Evolutionary conservation across 2,797 vertebrate genomes (phyloP).

Genomic region (Falco berigora): DNA sequence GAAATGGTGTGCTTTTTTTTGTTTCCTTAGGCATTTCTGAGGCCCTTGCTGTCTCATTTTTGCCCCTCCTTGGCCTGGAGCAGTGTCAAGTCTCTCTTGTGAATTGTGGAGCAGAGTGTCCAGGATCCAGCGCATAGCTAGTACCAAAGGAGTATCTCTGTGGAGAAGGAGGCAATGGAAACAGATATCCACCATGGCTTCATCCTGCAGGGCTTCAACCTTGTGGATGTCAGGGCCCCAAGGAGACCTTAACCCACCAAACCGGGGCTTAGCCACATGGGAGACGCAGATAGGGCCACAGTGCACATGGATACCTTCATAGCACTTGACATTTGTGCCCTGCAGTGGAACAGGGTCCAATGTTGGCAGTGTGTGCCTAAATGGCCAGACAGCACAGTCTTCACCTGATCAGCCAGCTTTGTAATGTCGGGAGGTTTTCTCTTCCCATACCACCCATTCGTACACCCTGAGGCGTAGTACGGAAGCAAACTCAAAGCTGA

Average conservation of each 20-base stretch:
- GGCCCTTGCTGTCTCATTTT: not conserved
- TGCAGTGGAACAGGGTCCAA: not conserved
- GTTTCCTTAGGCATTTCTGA: not conserved
- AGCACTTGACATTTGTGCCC: not conserved
- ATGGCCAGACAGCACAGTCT: not conserved
- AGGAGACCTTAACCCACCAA: not conserved
- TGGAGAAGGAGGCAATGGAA: not conserved
- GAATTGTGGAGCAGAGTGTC: not conserved
- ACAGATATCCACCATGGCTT: not conserved
- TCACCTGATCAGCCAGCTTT: not conserved
- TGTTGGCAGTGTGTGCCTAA: not conserved
- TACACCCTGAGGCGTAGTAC: fast-evolving
- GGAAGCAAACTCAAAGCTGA: not conserved
- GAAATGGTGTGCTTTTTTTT: not conserved
- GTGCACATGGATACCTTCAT: fast-evolving
- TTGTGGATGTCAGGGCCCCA: not conserved
- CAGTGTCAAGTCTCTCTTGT: not conserved
- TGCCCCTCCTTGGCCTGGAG: not conserved
- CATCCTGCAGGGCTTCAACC: not conserved
- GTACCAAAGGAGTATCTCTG: not conserved
- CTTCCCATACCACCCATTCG: fast-evolving
- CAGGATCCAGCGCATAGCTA: not conserved
- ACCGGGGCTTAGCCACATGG: not conserved
- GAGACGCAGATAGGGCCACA: not conserved
- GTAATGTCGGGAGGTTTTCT: not conserved